A percentile compares a stretch with the other conserved stretches of the same genome.
phyloP scores from a whole-genome alignment of 2,113 vertebrate species.

The Edolisoma coerulescens region DNA sequence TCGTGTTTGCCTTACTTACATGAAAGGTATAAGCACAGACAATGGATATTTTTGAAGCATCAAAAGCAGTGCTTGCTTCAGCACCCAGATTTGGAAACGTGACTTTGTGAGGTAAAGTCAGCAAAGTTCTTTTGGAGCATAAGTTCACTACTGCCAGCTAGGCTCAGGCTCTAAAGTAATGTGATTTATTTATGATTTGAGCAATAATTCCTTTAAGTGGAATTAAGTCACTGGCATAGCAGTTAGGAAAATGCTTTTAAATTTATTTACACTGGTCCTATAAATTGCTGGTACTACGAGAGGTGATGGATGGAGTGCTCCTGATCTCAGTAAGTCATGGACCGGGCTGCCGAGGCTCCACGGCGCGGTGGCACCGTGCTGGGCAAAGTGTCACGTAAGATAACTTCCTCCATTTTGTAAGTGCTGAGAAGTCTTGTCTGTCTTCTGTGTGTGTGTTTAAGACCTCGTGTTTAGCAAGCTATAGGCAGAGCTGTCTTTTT shows the following conservation, averaged over 20 bases:
- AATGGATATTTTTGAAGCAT: neutral
- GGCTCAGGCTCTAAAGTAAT: neutral
- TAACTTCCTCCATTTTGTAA: neutral
- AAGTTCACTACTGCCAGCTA: neutral
- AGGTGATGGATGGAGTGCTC: neutral
- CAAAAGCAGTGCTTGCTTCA: neutral
- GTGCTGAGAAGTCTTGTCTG: neutral
- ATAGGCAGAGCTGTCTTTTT: neutral
- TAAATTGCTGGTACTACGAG: neutral
- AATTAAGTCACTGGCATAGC: neutral
- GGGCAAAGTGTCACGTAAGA: neutral
- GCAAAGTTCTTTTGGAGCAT: neutral
- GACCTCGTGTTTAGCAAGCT: neutral
- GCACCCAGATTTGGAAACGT: neutral
- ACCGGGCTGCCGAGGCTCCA: neutral
- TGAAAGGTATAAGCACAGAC: neutral
- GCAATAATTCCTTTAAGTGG: neutral
- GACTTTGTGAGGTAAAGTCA: neutral
- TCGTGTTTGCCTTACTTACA: neutral
- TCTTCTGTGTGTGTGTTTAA: neutral
- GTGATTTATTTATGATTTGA: neutral
- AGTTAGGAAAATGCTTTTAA: neutral
- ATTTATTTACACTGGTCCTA: neutral
- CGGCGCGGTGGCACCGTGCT: accelerated
- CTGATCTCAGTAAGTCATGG: neutral